Conservation (phyloP, 2,888 invertebrate genomes). For the Tenthredo mesomela region DNA sequence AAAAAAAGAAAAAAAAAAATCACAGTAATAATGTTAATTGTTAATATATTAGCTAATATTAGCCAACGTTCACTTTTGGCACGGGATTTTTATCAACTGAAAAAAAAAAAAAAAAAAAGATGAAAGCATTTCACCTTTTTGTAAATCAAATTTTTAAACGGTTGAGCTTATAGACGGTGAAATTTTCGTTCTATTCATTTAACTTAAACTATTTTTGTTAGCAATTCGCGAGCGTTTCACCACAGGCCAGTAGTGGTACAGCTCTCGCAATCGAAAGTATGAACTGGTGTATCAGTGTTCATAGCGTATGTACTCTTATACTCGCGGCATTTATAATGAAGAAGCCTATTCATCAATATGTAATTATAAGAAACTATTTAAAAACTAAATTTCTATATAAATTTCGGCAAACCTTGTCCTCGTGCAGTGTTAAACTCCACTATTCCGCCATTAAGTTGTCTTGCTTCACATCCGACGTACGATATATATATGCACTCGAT, state of each 20-base stretch:
- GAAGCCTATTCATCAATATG: not conserved
- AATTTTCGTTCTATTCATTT: not conserved
- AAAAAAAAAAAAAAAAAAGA: too few relatives aligned
- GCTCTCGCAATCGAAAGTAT: slow-evolving; percentile 37
- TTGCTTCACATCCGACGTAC: slow-evolving; percentile 45
- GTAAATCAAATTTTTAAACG: not conserved
- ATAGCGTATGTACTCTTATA: not conserved
- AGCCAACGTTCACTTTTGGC: not conserved
- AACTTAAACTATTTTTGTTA: slow-evolving; percentile 14
- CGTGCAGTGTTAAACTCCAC: slow-evolving; percentile 40
- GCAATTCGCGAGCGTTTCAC: slow-evolving; percentile 28
- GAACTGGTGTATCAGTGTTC: not conserved
- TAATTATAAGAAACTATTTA: too few relatives aligned
- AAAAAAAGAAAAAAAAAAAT: not conserved
- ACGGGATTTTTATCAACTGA: not conserved
- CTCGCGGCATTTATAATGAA: not conserved
- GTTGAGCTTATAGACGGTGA: not conserved
- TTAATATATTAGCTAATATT: not conserved
- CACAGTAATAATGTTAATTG: not conserved
- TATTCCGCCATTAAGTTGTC: slow-evolving; percentile 48
- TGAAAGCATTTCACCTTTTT: not conserved
- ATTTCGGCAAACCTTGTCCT: slow-evolving; percentile 42
- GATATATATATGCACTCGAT: slow-evolving; percentile 22
- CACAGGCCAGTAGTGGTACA: not conserved
- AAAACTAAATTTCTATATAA: not conserved